phyloP scores from a whole-genome alignment of 2,888 invertebrate species.

The Orchesellides sinensis region DNA sequence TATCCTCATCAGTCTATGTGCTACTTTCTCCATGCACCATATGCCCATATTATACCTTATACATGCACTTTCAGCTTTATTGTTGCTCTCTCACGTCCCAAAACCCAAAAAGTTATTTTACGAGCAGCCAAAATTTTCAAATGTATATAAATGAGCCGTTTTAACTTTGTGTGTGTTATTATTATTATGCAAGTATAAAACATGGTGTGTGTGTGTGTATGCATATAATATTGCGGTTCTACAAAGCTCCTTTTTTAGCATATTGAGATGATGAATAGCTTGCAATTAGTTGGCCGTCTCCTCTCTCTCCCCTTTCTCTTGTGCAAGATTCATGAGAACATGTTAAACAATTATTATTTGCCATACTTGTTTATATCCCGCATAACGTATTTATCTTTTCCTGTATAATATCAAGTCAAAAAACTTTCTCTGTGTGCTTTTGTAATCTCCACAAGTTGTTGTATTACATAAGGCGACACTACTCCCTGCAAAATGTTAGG shows the following conservation, averaged over 20 bases:
- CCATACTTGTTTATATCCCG: neutral
- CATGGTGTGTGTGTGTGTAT: neutral
- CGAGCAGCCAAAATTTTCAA: constrained; percentile 46
- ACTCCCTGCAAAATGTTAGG: too few species aligned
- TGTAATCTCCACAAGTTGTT: too few species aligned
- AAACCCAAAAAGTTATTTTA: constrained; percentile 51
- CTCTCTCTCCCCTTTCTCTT: neutral
- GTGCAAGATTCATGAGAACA: constrained; percentile 41
- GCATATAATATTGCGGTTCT: constrained; percentile 3
- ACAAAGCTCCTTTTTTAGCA: constrained; percentile 39
- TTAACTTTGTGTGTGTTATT: neutral
- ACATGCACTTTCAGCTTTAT: too few species aligned
- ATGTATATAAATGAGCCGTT: neutral
- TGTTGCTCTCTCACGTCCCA: too few species aligned
- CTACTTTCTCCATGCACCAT: neutral
- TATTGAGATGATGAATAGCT: constrained; percentile 63
- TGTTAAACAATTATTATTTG: constrained; percentile 58
- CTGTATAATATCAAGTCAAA: neutral
- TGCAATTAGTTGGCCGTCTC: constrained; percentile 59
- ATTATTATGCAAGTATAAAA: neutral
- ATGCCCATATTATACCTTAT: too few species aligned
- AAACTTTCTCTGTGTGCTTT: constrained; percentile 2
- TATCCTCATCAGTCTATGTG: neutral
- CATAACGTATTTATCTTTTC: neutral
- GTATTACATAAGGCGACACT: too few species aligned